Evolutionary conservation across 1,140 invertebrate species (phyloP).

Genomic region (Lerema accius): DNA sequence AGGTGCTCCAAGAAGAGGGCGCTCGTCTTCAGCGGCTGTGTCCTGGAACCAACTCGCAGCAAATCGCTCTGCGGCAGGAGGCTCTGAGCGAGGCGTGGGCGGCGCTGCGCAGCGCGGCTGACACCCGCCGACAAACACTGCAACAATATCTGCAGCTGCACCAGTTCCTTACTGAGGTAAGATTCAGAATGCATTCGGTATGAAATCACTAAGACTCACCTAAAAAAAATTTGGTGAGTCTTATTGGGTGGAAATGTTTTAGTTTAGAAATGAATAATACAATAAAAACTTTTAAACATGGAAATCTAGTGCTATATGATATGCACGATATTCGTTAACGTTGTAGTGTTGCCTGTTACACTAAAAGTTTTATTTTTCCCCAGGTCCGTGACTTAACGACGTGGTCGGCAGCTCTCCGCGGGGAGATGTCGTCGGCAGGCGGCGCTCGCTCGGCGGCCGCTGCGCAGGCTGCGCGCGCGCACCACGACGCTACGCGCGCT

Average conservation of each 20-base stretch:
- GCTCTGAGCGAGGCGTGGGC: slow-evolving; percentile 95
- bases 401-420: slow-evolving; percentile 92
- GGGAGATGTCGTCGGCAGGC: slow-evolving; percentile 91
- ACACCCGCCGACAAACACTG: slow-evolving; percentile 90
- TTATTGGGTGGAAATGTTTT: too few relatives aligned
- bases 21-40: slow-evolving; percentile 93
- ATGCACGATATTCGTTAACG: too few relatives aligned
- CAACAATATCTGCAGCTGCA: slow-evolving; percentile 95
- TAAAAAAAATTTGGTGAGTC: too few relatives aligned
- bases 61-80: slow-evolving; percentile 92
- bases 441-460: slow-evolving; percentile 93
- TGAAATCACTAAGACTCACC: too few relatives aligned
- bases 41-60: slow-evolving; percentile 95
- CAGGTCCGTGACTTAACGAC: slow-evolving; percentile 94
- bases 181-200: slow-evolving; percentile 10
- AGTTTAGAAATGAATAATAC: too few relatives aligned
- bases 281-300: too few relatives aligned
- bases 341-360: neutral
- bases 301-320: too few relatives aligned
- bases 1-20: slow-evolving; percentile 95
- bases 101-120: slow-evolving; percentile 91
- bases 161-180: slow-evolving; percentile 89
- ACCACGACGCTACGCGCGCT: slow-evolving; percentile 95
- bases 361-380: too few relatives aligned
- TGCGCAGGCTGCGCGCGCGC: slow-evolving; percentile 93